A percentile compares a stretch with the other conserved stretches of the same genome.
Conservation (phyloP, 2,113 vertebrate species). For the Corythaixoides concolor region DNA sequence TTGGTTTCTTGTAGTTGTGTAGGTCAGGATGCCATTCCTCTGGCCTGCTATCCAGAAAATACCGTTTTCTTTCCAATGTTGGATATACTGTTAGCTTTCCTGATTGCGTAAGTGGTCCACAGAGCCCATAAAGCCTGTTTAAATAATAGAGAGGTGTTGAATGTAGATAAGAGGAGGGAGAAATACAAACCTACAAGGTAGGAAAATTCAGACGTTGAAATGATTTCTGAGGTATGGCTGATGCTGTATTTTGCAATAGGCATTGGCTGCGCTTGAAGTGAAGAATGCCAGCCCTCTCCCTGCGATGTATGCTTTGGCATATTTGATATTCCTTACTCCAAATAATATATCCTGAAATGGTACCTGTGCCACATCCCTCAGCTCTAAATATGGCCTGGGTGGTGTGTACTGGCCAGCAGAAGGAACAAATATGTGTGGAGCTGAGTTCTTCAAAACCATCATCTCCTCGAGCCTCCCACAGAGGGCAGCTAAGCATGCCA, state of each 20-base stretch:
- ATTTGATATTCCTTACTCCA: not conserved
- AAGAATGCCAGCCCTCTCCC: not conserved
- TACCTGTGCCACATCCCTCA: not conserved
- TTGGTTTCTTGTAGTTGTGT: not conserved
- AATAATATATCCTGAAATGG: not conserved
- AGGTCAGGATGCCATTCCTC: not conserved
- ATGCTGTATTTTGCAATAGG: not conserved
- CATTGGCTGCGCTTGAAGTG: not conserved
- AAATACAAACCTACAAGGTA: not conserved
- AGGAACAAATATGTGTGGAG: not conserved
- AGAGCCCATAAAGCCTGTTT: not conserved
- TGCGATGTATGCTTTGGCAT: not conserved
- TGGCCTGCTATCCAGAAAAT: not conserved
- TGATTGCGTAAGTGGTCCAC: not conserved
- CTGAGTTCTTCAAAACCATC: not conserved
- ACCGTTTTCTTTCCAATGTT: not conserved
- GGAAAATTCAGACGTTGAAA: not conserved
- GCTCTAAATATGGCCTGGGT: not conserved
- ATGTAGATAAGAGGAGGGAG: not conserved
- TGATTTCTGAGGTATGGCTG: not conserved
- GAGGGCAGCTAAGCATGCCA: not conserved
- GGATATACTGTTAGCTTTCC: not conserved
- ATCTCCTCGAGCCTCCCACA: not conserved
- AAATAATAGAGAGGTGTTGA: not conserved
- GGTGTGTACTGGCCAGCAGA: not conserved